Conservation (phyloP, 2,113 vertebrate species). For the Dendrocopos noguchii region DNA sequence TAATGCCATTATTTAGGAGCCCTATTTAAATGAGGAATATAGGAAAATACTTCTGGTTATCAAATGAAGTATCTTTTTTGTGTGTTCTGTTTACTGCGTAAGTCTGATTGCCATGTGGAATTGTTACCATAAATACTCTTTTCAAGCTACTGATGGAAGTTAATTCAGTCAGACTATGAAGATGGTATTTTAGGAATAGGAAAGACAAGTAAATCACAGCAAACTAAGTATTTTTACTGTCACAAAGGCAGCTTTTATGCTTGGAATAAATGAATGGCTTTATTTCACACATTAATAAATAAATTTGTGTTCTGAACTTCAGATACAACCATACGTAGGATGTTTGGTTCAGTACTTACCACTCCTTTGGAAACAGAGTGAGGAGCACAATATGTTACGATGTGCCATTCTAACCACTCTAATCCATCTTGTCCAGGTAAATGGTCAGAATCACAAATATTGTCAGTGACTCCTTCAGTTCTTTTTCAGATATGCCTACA, state of each 20-base stretch:
- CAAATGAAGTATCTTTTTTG: neutral
- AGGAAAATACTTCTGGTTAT: neutral
- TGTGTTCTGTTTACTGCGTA: neutral
- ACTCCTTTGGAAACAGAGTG: constrained; percentile 97
- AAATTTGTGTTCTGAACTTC: neutral
- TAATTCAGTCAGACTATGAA: neutral
- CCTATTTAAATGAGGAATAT: neutral
- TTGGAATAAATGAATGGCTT: neutral
- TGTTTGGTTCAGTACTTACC: constrained; percentile 97
- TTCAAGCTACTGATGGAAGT: neutral
- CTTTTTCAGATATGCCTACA: neutral
- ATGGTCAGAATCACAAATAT: neutral
- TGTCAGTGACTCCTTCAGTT: neutral
- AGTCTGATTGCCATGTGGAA: neutral
- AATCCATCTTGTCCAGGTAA: constrained; percentile 93
- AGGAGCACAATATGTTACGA: constrained; percentile 98
- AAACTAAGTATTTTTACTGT: neutral
- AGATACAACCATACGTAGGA: constrained; percentile 92
- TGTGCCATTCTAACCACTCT: constrained; percentile 97
- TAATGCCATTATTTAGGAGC: neutral
- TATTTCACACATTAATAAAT: neutral
- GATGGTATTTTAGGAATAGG: neutral
- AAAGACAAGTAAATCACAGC: neutral
- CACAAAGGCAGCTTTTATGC: neutral
- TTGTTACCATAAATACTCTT: neutral